A percentile compares a stretch with the other conserved stretches of the same genome.
Evolutionary conservation across 2,888 invertebrate species (phyloP).

Genomic region (Oscheius myriophilus): DNA sequence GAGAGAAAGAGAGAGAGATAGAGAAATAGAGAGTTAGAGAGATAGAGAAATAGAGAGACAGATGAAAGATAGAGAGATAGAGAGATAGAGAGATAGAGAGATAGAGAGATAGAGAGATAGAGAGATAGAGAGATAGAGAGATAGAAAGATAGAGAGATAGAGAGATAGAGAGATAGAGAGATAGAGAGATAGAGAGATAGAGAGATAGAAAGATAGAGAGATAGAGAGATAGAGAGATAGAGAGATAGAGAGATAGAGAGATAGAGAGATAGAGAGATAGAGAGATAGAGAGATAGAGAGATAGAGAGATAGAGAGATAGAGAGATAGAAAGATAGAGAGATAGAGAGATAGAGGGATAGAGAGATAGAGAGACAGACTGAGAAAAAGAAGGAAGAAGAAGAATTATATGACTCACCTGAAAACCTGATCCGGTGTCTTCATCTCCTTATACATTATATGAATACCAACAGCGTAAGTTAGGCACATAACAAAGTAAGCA

Average conservation of each 20-base stretch:
- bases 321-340: neutral
- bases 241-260: neutral
- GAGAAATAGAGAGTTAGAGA: neutral
- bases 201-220: neutral
- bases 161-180: neutral
- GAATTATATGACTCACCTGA: conserved; percentile 32
- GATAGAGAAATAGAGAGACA: neutral
- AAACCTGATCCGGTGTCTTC: conserved; percentile 33
- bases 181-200: neutral
- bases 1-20: neutral
- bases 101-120: neutral
- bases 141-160: neutral
- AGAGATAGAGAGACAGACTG: neutral
- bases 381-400: neutral
- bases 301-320: neutral
- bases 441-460: conserved; percentile 42
- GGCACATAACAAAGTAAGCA: conserved; percentile 49
- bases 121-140: neutral
- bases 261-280: neutral
- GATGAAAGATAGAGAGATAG: neutral
- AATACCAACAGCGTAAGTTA: conserved; percentile 47
- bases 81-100: neutral
- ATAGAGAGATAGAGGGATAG: neutral
- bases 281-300: neutral
- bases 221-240: neutral